Base-by-base conservation (phyloP, 1,140 invertebrate species). In the Dryas iulia region DNA sequence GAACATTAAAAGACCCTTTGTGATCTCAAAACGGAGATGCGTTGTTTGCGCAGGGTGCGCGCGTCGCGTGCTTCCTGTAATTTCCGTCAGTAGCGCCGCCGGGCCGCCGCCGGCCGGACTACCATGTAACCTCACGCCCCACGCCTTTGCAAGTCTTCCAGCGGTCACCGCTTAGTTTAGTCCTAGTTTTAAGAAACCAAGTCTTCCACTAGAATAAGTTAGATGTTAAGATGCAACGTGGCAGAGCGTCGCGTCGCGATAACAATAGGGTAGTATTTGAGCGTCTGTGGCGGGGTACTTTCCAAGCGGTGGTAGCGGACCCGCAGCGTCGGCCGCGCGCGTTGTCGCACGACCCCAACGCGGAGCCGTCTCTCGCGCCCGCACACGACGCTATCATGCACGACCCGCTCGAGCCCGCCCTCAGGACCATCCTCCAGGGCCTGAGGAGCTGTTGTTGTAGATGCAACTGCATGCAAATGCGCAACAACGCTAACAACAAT, bases 231-330 rank as follows among this genome's bases (percentile, higher is more conserved):
- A 90, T 88, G 87, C 85, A 89, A 75, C 81, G 87, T 77, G 81
- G 83, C 66, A 77, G 92, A 85, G 84, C 78, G 76, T 69, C 81
- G 84, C 84, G 84, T 73, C 86, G 92, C 75, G 83, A 92, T 7
- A 92, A 93, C 74, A 93, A 94, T 73, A 85, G 93, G 25, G 83
- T 94, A 2, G 90, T 94, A 5, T 95, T 95, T 77, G 94, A 94
- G 70, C 85, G 94, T 14, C 83, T 95, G 54, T 95, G 94, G 94
- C 91, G 93, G 35, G 94, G 94, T 25, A 94, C 94, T 0, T 93
- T 94, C 69, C 91, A 91, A 75, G 90, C 91, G 53, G 90, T 92
- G 24, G 74, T 90, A 21, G 89, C 87, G n/a, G 87, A 85, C 23
- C 79, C 87, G 59, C 79, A 83, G 66, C 77, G 86, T 25, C 62